Evolutionary conservation across 1,140 invertebrate genomes (phyloP), one percentile per base, ranked within the genome.

Genomic region (Dendroctonus valens): DNA sequence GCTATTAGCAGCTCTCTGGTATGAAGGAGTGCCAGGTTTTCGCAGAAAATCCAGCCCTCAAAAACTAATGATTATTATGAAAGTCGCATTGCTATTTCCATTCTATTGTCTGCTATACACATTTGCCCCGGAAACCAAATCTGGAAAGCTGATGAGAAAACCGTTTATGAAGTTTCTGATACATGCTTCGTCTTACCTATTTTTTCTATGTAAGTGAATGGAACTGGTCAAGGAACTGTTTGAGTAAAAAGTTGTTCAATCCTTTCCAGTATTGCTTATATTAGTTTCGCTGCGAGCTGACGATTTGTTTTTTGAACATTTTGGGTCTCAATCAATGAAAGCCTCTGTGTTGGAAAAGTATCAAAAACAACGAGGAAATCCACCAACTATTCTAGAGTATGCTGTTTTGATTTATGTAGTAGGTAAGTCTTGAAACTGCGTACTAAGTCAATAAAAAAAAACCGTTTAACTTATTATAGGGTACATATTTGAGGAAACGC

Each of bases 141-240:
- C 86, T 15, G 93, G 91, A 0, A 86, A 86, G 73, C 81, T 93
- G 4, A 89, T 96, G 84, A 84, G 91, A 68, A 91, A 91, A 74
- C 94, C 94, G 0, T 96, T 97, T 76, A 93, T 97, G 87, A 97
- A 97, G 79, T 97, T 97, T 78, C 84, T 97, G 65, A 89, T 92
- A 62, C 93, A 97, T 75, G 92, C 93, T 0, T 91, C 92, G 0
- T 94, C 93, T 11, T 97, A 97, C 79, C 81, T 95, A 44, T 94
- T 95, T 79, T 97, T 96, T 78, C 82, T 97, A 48, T 81, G 92
- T 94, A 77, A 86, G 87, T 86, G 70, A 50, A 61, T 64, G 38
- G 14, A 48, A 42, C 39, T 65, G 55, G 3, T 60, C 14, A 42
- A 6, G 0, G 44, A 7, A 38, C 5, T n/a, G 5, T 11, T 41